A percentile compares a stretch with the other conserved stretches of the same genome.
These are phyloP conservation scores for Promerops cafer DNA, from an alignment of 2,113 vertebrate species.

Conservation along the genomic window DNA sequence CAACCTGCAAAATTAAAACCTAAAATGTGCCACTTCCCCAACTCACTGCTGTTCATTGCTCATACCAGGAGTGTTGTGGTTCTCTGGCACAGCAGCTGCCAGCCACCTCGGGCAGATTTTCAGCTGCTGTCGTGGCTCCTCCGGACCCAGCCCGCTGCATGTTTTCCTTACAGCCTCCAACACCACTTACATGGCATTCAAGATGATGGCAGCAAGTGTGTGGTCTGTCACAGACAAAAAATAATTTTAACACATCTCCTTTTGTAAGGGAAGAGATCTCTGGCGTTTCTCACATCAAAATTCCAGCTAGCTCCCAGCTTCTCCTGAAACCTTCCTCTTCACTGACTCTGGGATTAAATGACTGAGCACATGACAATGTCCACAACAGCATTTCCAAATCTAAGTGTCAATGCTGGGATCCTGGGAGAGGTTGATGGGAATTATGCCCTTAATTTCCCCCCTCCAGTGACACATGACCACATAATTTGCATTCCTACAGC, in stretches of 20 bases:
- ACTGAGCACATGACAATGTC: rapidly evolving
- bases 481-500: neutral
- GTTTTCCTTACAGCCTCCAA: neutral
- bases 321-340: neutral
- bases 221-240: neutral
- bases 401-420: neutral
- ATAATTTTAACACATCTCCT: neutral
- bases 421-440: neutral
- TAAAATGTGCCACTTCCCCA: neutral
- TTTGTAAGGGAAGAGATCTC: neutral
- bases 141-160: rapidly evolving
- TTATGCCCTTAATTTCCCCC: neutral
- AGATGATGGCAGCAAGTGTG: neutral
- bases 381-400: neutral
- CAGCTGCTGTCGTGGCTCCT: neutral
- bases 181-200: neutral
- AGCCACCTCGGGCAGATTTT: neutral
- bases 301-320: neutral
- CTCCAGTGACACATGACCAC: neutral
- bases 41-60: neutral
- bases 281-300: neutral
- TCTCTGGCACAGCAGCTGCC: neutral
- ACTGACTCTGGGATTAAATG: neutral
- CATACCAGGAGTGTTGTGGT: neutral
- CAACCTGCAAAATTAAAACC: conserved; percentile 14